phyloP scores from a whole-genome alignment of 37 sponge, comb jelly and placozoan species.

The Chondrosia reniformis region DNA sequence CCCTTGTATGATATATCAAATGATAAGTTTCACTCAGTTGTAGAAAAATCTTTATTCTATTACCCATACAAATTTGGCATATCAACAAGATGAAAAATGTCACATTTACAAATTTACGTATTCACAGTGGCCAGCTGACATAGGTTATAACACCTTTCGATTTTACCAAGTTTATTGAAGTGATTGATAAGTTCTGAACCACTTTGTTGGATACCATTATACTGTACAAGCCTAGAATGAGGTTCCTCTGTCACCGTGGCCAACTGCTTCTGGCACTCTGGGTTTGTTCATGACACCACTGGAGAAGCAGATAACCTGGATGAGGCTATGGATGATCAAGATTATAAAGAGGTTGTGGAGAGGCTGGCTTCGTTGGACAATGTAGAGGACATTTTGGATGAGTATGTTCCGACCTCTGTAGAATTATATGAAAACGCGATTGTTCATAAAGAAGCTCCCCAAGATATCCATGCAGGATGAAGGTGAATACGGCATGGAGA shows the following conservation, averaged over 20 bases:
- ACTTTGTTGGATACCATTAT: conserved; percentile 19
- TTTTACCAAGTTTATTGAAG: not conserved
- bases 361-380: conserved; percentile 19
- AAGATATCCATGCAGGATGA: conserved; percentile 6
- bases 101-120: no score
- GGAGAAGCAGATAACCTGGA: conserved; percentile 7
- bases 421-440: not conserved
- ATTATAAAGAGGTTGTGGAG: conserved; percentile 14
- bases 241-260: conserved; percentile 25
- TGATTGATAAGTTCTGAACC: conserved; percentile 16
- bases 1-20: no score
- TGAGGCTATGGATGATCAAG: conserved; percentile 22
- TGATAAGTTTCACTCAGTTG: no score
- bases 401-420: conserved; percentile 24
- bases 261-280: conserved; percentile 16
- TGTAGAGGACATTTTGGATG: conserved; percentile 23
- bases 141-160: no score
- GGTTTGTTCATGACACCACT: conserved; percentile 17
- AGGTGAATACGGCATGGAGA: conserved; percentile 1
- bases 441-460: conserved; percentile 7
- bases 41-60: no score
- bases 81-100: no score
- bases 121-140: no score
- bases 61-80: no score
- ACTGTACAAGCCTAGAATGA: no score